Base-by-base conservation (phyloP, 2,797 vertebrate species). In the Gymnocypris eckloni region DNA sequence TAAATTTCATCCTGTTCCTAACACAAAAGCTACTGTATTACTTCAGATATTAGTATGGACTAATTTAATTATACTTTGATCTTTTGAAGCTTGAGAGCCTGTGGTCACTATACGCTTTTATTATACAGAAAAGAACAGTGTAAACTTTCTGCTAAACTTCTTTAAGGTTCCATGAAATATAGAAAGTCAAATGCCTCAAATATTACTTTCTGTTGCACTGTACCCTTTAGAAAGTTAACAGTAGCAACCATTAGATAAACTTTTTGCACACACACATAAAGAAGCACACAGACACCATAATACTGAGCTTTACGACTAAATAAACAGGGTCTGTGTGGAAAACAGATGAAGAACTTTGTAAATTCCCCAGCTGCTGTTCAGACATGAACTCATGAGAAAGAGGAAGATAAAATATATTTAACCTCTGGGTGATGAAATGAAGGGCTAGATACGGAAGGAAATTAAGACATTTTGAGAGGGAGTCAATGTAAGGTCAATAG, bases 401-500 rank as follows among this genome's bases (percentile, higher is more conserved):
- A 77, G 72, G 76, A 79, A 61, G 54, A 79, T 13, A 79, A 61
- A 59, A 10, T n/a, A 20, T 16, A 4, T 79, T 66, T 66, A 25
- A 79, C 15, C 16, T 64, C n/a, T 45, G 78, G 25, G 59, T 79
- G 59, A 66, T 13, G 10, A 66, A 66, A 64, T 66, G 1, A 79
- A 66, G 59, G 15, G 56, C 28, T 67, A 33, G 41, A 37, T 48
- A 66, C 2, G 15, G 76, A 22, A 50, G 45, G 2, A 66, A 67
- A 67, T 33, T 0, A 81, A 50, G 28, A 67, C 25, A 22, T 80
- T 80, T 50, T 10, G 4, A 54, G 50, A 77, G 5, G 72, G 9
- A 52, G 72, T 75, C 13, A 52, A 39, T 22, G 11, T 69, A 37
- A 69, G 20, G 12, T 54, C 48, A 69, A 11, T 9, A 4, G 25